phyloP scores from a whole-genome alignment of 1,140 invertebrate genomes.

The Oppia nitens region DNA sequence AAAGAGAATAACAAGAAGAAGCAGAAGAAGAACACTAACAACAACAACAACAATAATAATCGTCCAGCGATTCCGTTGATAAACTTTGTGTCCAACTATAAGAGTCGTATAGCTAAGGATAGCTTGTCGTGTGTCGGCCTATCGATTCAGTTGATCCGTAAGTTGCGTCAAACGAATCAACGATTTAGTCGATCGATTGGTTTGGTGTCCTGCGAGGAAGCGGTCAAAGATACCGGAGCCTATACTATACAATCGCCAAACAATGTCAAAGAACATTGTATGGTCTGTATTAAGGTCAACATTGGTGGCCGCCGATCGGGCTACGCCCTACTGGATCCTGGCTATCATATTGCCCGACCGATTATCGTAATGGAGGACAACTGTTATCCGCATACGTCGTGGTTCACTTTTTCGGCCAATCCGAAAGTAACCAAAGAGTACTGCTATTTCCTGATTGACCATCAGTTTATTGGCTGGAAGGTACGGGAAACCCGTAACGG shows the following conservation, averaged over 20 bases:
- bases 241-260: conserved; percentile 12
- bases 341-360: conserved; percentile 67
- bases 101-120: conserved; percentile 51
- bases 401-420: conserved; percentile 63
- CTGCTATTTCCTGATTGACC: conserved; percentile 50
- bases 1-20: neutral
- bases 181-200: conserved; percentile 3
- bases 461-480: conserved; percentile 61
- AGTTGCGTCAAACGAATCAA: conserved; percentile 39
- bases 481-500: conserved; percentile 35
- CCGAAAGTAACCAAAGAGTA: conserved; percentile 55
- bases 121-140: conserved; percentile 75
- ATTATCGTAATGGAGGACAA: conserved; percentile 71
- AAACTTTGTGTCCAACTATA: conserved; percentile 52
- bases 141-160: conserved; percentile 51
- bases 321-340: conserved; percentile 63
- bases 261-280: conserved; percentile 67
- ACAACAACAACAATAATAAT: conserved; percentile 37
- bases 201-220: conserved; percentile 71
- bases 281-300: conserved; percentile 43
- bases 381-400: conserved; percentile 64
- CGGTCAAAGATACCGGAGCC: conserved; percentile 24
- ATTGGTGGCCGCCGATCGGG: conserved; percentile 44
- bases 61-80: conserved; percentile 38
- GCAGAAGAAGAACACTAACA: neutral